Conservation (phyloP, 2,888 invertebrate species). For the Timandra comae region DNA sequence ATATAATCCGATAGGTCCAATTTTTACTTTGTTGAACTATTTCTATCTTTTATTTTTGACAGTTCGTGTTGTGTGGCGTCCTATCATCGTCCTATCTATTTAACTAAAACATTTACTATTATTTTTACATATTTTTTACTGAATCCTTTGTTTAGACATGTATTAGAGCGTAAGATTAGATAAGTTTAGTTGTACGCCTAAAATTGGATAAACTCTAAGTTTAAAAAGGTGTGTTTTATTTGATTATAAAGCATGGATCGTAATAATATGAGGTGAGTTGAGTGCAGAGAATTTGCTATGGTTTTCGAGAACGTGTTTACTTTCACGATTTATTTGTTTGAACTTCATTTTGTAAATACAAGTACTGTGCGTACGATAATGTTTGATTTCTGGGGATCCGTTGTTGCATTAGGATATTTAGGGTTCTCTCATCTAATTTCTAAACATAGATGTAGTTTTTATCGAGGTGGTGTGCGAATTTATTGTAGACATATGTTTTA, state of each 20-base stretch:
- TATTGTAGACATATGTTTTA: too few relatives aligned
- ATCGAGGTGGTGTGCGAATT: background rate
- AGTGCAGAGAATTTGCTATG: slow-evolving; percentile 34
- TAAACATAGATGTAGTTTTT: too few relatives aligned
- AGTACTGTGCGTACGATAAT: too few relatives aligned
- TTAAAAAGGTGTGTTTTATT: slow-evolving; percentile 14
- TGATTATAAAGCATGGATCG: slow-evolving; percentile 57
- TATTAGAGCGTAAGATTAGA: slow-evolving; percentile 36
- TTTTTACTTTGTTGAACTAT: too few relatives aligned
- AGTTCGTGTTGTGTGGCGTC: slow-evolving; percentile 56
- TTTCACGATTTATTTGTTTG: too few relatives aligned
- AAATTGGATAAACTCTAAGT: slow-evolving; percentile 12
- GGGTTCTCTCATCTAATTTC: too few relatives aligned
- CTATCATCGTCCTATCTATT: slow-evolving; percentile 59
- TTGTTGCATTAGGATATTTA: too few relatives aligned
- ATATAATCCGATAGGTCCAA: slow-evolving; percentile 4
- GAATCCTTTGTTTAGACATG: slow-evolving; percentile 45
- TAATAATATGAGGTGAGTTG: slow-evolving; percentile 65
- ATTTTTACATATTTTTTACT: slow-evolving; percentile 46
- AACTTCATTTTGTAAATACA: too few relatives aligned
- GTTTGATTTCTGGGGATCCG: too few relatives aligned
- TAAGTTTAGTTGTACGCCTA: slow-evolving; percentile 33
- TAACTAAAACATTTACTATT: slow-evolving; percentile 46
- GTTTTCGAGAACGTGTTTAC: slow-evolving; percentile 13
- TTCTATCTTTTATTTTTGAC: slow-evolving; percentile 30